Evolutionary conservation across 1,140 invertebrate species (phyloP).

Genomic region (Danaus plexippus): DNA sequence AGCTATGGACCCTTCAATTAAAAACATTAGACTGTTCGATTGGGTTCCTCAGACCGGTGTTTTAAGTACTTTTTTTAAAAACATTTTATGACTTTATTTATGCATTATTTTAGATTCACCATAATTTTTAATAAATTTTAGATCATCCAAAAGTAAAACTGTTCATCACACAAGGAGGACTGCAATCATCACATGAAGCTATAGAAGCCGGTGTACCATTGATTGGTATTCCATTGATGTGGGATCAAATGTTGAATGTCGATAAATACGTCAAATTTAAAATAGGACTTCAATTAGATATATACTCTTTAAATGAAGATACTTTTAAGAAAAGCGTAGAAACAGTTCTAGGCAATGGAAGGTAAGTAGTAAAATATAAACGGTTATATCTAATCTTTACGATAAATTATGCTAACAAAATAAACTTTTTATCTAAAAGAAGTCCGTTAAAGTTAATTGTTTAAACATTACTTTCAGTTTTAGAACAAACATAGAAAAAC

Average conservation of each 20-base stretch:
- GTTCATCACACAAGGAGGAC: constrained; percentile 38
- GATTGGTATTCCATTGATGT: constrained; percentile 27
- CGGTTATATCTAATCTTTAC: too few species aligned
- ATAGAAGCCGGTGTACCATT: constrained; percentile 30
- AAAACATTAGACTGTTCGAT: constrained; percentile 52
- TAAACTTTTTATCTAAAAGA: too few species aligned
- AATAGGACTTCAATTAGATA: constrained; percentile 23
- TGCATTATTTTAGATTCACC: background rate
- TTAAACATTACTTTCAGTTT: constrained; percentile 19
- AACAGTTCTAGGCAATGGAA: constrained; percentile 8
- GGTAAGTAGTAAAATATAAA: constrained; percentile 2
- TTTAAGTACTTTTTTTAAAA: constrained; percentile 49
- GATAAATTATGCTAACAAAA: too few species aligned
- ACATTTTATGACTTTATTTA: too few species aligned
- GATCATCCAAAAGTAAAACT: constrained; percentile 32
- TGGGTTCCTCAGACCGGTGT: constrained; percentile 73
- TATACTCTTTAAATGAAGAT: constrained; percentile 15
- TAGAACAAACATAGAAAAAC: constrained; percentile 37
- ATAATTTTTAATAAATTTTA: constrained; percentile 12
- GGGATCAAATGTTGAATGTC: constrained; percentile 35
- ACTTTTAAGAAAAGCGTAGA: constrained; percentile 10
- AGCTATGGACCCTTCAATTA: constrained; percentile 21
- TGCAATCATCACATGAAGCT: constrained; percentile 31
- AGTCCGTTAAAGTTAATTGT: too few species aligned
- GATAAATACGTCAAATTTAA: constrained; percentile 27